Evolutionary conservation across 2,888 invertebrate species (phyloP), one percentile per base, ranked within the genome.

Genomic region (Diadegma fenestrale): DNA sequence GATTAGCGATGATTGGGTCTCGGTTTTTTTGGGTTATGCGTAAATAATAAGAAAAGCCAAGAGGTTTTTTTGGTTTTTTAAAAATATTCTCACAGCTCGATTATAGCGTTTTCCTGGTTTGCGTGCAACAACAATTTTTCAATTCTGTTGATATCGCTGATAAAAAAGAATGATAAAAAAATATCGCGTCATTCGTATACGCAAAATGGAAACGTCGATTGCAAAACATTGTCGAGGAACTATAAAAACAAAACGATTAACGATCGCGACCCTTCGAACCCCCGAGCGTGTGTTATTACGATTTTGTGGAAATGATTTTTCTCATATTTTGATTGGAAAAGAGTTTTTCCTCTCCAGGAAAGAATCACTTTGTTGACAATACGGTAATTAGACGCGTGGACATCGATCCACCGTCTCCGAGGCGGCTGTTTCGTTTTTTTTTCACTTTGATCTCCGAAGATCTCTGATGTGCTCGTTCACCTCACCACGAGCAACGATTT

Each of bases 211-310:
- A n/a, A 19, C 37, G 19, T 33, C 33, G 33, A 3, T n/a, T n/a
- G 37, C n/a, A 33, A 37, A 63, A 33, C 64, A 19, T 37, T 64
- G 26, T 37, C 64, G 37, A 19, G 4, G 33, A 64, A 64, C n/a
- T 10, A 64, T 64, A 14, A 64, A 64, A 58, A 37, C 37, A 10
- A 37, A 37, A 37, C n/a, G 8, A 37, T 33, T 64, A 37, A 64
- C 37, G 37, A 37, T 64, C 33, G 37, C 64, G 64, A 64, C 64
- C 64, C 37, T 64, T 64, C 64, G 64, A 64, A 37, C 64, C 37
- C 33, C 3, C n/a, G n/a, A 17, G 33, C n/a, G 12, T 19, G 8
- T 64, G 8, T 64, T 33, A 64, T 37, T 17, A n/a, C 12, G n/a
- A 64, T 19, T 33, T 64, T 37, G 64, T 14, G 37, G n/a, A 37